A percentile compares a stretch with the other conserved stretches of the same genome.
Conservation (phyloP, 2,113 vertebrate species). For the Chionis minor region DNA sequence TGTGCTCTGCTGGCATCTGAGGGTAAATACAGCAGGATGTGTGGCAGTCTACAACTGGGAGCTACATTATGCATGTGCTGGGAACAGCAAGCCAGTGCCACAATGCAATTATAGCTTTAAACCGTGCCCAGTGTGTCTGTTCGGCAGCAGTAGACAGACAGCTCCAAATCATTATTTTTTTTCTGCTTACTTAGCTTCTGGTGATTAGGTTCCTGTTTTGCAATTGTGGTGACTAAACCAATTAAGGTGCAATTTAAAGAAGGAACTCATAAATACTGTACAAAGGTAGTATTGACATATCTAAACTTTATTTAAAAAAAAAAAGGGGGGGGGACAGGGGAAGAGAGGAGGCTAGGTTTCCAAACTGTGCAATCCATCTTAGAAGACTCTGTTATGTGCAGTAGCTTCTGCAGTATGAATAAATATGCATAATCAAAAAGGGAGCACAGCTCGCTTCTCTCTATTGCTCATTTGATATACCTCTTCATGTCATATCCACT, state of each 20-base stretch:
- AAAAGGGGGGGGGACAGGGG: background rate
- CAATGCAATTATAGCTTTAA: constrained; percentile 66
- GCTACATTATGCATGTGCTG: constrained; percentile 61
- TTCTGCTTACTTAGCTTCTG: constrained; percentile 59
- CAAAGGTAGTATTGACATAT: constrained; percentile 63
- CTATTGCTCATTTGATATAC: constrained; percentile 71
- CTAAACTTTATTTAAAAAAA: constrained; percentile 58
- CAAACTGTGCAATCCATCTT: constrained; percentile 67
- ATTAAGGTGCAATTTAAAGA: constrained; percentile 74
- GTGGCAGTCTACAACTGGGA: constrained; percentile 62
- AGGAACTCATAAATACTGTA: constrained; percentile 74
- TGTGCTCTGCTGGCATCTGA: constrained; percentile 53
- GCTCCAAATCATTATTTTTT: constrained; percentile 61
- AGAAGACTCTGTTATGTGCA: constrained; percentile 44
- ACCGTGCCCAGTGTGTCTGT: constrained; percentile 20
- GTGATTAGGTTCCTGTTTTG: constrained; percentile 70
- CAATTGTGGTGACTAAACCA: constrained; percentile 69
- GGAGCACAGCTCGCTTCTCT: constrained; percentile 60
- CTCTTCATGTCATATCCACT: constrained; percentile 70
- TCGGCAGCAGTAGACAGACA: constrained; percentile 46
- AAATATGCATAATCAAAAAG: constrained; percentile 75
- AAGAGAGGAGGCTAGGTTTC: constrained; percentile 24
- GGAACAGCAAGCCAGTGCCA: constrained; percentile 63
- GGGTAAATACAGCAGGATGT: constrained; percentile 59
- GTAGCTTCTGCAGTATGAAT: constrained; percentile 68